Conservation (phyloP, 1,140 invertebrate genomes). For the Drosophila littoralis region DNA sequence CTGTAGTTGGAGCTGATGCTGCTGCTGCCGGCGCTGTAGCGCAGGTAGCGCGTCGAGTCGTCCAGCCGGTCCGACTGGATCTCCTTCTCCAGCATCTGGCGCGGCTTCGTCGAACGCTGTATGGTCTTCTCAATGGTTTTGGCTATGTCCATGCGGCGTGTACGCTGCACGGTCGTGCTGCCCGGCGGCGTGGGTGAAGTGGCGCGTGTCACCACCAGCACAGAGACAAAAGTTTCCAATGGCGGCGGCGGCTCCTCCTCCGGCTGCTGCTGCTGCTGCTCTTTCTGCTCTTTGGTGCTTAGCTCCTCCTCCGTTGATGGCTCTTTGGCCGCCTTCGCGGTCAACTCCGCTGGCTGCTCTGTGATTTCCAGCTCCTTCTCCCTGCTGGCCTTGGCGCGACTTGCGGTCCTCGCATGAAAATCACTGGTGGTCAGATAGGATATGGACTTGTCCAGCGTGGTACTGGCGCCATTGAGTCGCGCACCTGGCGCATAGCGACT, state of each 20-base stretch:
- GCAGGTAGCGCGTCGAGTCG: conserved; percentile 87
- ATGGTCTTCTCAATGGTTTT: conserved; percentile 89
- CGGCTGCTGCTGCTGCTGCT: conserved; percentile 20
- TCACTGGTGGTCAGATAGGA: conserved; percentile 81
- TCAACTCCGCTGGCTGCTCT: neutral
- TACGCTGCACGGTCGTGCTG: conserved; percentile 86
- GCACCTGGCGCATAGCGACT: conserved; percentile 51
- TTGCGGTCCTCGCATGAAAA: conserved; percentile 72
- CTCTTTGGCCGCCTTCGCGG: conserved; percentile 23
- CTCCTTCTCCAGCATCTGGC: conserved; percentile 87
- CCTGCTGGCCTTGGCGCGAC: conserved; percentile 61
- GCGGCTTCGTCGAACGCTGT: conserved; percentile 85
- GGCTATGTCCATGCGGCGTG: conserved; percentile 88
- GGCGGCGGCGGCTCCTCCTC: conserved; percentile 12
- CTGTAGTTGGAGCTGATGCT: conserved; percentile 87
- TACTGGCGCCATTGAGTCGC: conserved; percentile 41
- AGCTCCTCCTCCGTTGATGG: neutral
- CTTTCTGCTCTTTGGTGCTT: conserved; percentile 12
- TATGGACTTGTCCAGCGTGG: conserved; percentile 56
- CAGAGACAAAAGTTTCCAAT: conserved; percentile 84
- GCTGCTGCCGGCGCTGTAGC: conserved; percentile 86
- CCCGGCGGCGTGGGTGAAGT: conserved; percentile 91
- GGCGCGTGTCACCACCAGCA: conserved; percentile 89
- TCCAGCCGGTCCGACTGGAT: conserved; percentile 89
- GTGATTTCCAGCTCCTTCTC: conserved; percentile 64